Conservation (phyloP, 2,888 invertebrate species). For the Parnassius glacialis region DNA sequence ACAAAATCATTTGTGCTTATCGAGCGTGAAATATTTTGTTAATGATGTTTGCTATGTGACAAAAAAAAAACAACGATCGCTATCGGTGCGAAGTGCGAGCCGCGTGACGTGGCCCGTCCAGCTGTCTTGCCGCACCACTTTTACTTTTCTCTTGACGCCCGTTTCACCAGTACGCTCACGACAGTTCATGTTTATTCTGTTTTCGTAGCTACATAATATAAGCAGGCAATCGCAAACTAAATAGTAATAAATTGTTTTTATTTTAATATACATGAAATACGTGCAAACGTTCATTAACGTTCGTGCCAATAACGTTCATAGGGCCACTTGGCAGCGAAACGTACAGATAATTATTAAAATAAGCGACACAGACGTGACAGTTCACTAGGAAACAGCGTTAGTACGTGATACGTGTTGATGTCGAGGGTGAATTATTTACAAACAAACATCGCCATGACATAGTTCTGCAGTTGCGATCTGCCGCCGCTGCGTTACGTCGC, state of each 20-base stretch:
- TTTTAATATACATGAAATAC: not conserved
- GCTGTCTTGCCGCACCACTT: constrained; percentile 60
- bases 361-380: constrained; percentile 31
- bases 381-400: constrained; percentile 38
- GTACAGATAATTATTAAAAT: constrained; percentile 24
- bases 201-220: not conserved
- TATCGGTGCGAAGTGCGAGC: constrained; percentile 8
- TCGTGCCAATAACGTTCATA: constrained; percentile 10
- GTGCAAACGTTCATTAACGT: not conserved
- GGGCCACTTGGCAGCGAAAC: constrained; percentile 20
- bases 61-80: constrained; percentile 17
- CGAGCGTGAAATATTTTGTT: constrained; percentile 35
- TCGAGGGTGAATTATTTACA: constrained; percentile 59
- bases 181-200: constrained; percentile 1
- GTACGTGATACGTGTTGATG: constrained; percentile 48
- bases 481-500: constrained; percentile 60
- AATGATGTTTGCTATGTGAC: constrained; percentile 40
- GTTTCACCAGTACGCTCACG: constrained; percentile 34
- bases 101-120: constrained; percentile 37
- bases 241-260: too few relatives aligned
- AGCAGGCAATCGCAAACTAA: too few relatives aligned
- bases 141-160: constrained; percentile 69
- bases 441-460: constrained; percentile 73
- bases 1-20: constrained; percentile 23
- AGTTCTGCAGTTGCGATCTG: constrained; percentile 42